These are phyloP conservation scores for Blastobasis lacticolella DNA, from an alignment of 2,888 invertebrate genomes.

Conservation along the genomic window DNA sequence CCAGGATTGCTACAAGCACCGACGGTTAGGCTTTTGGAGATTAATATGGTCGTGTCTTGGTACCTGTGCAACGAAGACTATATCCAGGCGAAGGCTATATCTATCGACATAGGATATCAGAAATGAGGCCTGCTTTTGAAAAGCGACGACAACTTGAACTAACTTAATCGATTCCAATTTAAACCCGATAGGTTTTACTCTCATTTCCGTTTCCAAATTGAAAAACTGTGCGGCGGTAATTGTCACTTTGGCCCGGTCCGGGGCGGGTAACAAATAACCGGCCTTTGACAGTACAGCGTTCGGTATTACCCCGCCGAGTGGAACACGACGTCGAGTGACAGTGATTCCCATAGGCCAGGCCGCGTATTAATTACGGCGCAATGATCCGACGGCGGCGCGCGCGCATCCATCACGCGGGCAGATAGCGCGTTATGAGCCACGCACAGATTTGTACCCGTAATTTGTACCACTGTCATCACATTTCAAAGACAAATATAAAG, in stretches of 20 bases:
- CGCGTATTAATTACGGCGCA: constrained; percentile 66
- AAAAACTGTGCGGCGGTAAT: constrained; percentile 21
- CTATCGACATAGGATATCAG: too few species aligned
- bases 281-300: constrained; percentile 47
- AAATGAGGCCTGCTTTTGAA: too few species aligned
- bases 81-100: too few species aligned
- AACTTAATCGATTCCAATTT: constrained; percentile 5
- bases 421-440: constrained; percentile 70
- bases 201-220: constrained; percentile 26
- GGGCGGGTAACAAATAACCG: constrained; percentile 39
- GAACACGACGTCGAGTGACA: constrained; percentile 61
- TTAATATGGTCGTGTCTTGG: too few species aligned
- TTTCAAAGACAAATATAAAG: constrained; percentile 75
- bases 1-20: constrained; percentile 1
- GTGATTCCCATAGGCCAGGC: constrained; percentile 56
- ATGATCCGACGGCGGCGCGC: constrained; percentile 48
- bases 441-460: constrained; percentile 71
- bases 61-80: too few species aligned
- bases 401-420: constrained; percentile 65
- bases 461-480: constrained; percentile 75
- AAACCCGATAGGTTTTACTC: neutral
- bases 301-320: constrained; percentile 50
- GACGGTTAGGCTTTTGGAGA: too few species aligned
- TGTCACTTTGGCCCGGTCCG: constrained; percentile 36
- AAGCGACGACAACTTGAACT: too few species aligned